Evolutionary conservation across 2,797 vertebrate genomes (phyloP).

Genomic region (Gallirallus australis): DNA sequence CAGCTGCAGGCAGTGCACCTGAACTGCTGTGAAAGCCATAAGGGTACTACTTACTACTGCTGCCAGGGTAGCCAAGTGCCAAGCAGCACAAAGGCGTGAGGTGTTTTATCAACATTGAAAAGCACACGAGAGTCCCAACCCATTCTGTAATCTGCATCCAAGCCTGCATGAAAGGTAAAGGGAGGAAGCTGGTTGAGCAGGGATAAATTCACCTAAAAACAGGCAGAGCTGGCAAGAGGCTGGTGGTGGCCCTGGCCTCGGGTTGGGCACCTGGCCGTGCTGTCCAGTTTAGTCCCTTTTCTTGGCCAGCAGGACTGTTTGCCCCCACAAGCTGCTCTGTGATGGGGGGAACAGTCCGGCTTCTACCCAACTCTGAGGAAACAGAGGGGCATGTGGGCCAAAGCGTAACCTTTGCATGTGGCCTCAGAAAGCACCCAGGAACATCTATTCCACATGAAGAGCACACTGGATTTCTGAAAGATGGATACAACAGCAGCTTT

Average conservation of each 20-base stretch:
- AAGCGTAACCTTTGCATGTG: accelerated
- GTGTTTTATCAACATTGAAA: background rate
- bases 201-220: background rate
- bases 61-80: background rate
- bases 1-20: background rate
- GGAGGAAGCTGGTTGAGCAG: background rate
- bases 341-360: accelerated
- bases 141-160: background rate
- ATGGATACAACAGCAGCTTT: accelerated
- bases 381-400: background rate
- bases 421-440: background rate
- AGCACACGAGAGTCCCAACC: background rate
- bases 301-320: background rate
- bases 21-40: background rate
- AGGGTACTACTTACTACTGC: background rate
- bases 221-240: background rate
- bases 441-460: background rate
- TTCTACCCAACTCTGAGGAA: accelerated
- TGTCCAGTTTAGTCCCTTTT: background rate
- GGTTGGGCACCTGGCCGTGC: background rate
- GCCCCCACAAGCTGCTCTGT: background rate
- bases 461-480: background rate
- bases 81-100: background rate
- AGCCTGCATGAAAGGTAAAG: background rate
- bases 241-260: background rate